phyloP scores from a whole-genome alignment of 2,888 invertebrate genomes.

The Serrognathus titanus region DNA sequence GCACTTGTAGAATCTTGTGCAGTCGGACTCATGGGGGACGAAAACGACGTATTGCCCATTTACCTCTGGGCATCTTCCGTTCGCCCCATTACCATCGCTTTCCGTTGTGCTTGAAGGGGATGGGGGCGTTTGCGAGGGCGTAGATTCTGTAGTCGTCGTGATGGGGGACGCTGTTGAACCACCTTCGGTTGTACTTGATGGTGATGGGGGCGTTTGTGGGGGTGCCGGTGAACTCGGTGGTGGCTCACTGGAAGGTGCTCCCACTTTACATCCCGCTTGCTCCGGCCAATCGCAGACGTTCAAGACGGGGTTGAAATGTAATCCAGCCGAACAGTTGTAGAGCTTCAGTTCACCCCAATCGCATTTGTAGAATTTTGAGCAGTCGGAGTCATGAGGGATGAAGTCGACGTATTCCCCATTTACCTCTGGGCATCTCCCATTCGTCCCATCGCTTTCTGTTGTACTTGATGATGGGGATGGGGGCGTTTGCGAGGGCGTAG shows the following conservation, averaged over 20 bases:
- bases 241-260: background rate
- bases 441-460: too few species aligned
- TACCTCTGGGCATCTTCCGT: slow-evolving; percentile 12
- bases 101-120: too few species aligned
- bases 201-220: too few species aligned
- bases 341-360: background rate
- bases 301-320: background rate
- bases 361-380: background rate
- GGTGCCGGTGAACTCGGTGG: too few species aligned
- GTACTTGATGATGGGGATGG: too few species aligned
- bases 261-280: background rate
- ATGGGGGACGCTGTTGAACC: too few species aligned
- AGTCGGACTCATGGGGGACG: slow-evolving; percentile 15
- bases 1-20: slow-evolving; percentile 15
- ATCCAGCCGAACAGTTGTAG: background rate
- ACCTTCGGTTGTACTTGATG: background rate
- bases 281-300: background rate
- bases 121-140: too few species aligned
- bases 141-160: too few species aligned
- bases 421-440: background rate
- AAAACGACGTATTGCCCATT: slow-evolving; percentile 10
- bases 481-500: too few species aligned
- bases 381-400: background rate
- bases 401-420: background rate
- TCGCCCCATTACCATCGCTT: background rate